Base-by-base conservation (phyloP, 2,113 vertebrate genomes). In the Coptodon bakossiorum region DNA sequence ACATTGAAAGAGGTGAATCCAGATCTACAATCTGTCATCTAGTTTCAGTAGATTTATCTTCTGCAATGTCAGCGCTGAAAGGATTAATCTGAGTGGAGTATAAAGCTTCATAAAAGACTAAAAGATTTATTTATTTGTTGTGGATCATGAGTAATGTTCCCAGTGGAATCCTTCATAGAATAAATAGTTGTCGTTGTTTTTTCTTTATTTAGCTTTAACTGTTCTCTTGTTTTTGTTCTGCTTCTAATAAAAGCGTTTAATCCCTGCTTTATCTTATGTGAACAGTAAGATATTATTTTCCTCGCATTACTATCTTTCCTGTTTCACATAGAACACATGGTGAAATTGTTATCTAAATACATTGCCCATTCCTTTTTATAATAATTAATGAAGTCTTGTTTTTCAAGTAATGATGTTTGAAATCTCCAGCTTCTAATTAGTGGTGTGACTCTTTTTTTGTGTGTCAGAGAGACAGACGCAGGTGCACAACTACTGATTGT, bases 161-260 rank as follows among this genome's bases (percentile, higher is more conserved):
- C 9, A 63, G 31, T 63, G 31, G 16, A 63, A 36, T 63, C 31
- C 29, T 36, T 63, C 6, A 36, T 63, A 63, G 59, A 63, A 63
- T 63, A 63, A 63, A 63, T 63, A 63, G 59, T 63, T 63, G 9
- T 0, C 19, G 59, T 63, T 34, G 29, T 63, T 34, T 63, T 63
- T 34, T 63, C 59, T 63, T 0, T 63, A 63, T 63, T 63, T 63
- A 63, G 31, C 0, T 63, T 63, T 36, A 63, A 63, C 0, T 63
- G 16, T 63, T 0, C 59, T 63, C 1, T 63, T 63, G 59, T 63
- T 0, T 63, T 63, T 63, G 29, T 63, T 63, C 59, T 63, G 19
- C 16, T 36, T 36, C 59, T 19, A 36, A 0, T 63, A 36, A 34
- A 63, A 63, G 2, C 0, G 1, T 36, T 63, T 36, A 63, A 10